Conservation (phyloP, 2,113 vertebrate genomes). For the Todiramphus chloris region DNA sequence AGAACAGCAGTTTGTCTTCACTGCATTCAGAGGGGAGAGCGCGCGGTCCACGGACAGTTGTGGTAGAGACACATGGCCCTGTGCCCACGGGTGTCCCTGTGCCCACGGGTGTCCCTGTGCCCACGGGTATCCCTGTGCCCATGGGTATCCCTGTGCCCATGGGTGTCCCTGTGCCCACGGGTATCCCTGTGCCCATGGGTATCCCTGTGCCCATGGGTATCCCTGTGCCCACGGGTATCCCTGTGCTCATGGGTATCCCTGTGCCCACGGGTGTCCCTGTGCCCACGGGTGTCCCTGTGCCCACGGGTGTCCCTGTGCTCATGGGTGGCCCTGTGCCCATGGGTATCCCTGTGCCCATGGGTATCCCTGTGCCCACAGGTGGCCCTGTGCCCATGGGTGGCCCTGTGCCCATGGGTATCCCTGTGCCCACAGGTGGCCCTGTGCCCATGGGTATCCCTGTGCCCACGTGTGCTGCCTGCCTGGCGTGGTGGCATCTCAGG, state of each 20-base stretch:
- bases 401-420: background rate
- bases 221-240: background rate
- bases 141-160: background rate
- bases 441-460: background rate
- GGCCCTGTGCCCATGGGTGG: too few species aligned
- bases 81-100: background rate
- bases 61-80: background rate
- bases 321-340: background rate
- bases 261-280: background rate
- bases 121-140: too few species aligned
- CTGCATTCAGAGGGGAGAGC: background rate
- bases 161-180: too few species aligned
- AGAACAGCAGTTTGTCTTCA: background rate
- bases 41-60: rapidly evolving
- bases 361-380: background rate
- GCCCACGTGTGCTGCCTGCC: background rate
- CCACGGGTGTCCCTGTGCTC: too few species aligned
- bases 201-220: too few species aligned
- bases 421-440: background rate
- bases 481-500: background rate
- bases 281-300: too few species aligned
- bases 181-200: too few species aligned
- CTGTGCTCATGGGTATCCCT: too few species aligned
- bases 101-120: background rate
- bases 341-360: too few species aligned